Conservation (phyloP, 2,888 invertebrate genomes). For the Ophion obscuratus region DNA sequence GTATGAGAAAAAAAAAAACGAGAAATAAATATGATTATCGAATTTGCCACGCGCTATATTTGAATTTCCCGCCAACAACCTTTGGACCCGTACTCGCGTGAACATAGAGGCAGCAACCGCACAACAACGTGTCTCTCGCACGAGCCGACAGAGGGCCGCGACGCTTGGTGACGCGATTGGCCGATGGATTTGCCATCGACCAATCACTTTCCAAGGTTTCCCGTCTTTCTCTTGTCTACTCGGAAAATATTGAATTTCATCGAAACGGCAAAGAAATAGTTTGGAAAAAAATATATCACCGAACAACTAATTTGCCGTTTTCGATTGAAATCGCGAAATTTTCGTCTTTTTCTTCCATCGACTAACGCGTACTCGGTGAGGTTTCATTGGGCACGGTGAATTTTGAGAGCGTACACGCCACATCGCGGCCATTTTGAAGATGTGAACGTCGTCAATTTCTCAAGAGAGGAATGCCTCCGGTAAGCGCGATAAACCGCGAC, state of each 20-base stretch:
- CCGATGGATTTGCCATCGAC: slow-evolving; percentile 22
- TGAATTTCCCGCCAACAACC: slow-evolving; percentile 20
- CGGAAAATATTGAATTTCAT: slow-evolving; percentile 8
- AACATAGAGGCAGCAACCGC: neutral
- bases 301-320: neutral
- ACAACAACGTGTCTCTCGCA: neutral
- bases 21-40: neutral
- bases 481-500: slow-evolving; percentile 45
- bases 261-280: neutral
- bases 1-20: slow-evolving; percentile 21
- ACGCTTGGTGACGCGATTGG: slow-evolving; percentile 25
- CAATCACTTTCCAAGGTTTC: slow-evolving; percentile 34
- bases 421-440: slow-evolving; percentile 69
- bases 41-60: neutral
- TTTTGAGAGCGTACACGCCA: slow-evolving; percentile 8
- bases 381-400: neutral
- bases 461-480: slow-evolving; percentile 49
- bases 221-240: neutral
- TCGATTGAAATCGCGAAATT: slow-evolving; percentile 3
- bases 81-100: neutral
- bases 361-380: neutral
- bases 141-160: neutral
- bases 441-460: slow-evolving; percentile 69
- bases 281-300: neutral
- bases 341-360: neutral